phyloP scores from a whole-genome alignment of 1,140 invertebrate species.

The Euglossa dilemma region DNA sequence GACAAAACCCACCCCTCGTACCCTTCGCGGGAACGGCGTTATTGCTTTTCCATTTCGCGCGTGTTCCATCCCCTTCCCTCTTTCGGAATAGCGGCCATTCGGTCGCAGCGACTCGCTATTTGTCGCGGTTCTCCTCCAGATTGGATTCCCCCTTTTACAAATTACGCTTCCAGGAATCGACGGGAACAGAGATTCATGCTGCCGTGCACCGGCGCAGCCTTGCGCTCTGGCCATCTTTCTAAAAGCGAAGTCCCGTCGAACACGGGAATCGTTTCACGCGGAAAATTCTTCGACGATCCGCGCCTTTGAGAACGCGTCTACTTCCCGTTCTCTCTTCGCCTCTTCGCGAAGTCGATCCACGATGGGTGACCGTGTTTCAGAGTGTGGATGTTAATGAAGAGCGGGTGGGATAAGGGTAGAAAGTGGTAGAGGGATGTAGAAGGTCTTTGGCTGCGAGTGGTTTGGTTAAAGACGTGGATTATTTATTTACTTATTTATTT shows the following conservation, averaged over 20 bases:
- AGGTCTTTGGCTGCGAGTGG: no score
- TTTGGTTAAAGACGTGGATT: no score
- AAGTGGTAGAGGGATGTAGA: no score
- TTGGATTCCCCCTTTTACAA: conserved; percentile 41
- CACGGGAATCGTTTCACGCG: conserved; percentile 13
- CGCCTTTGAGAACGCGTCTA: neutral
- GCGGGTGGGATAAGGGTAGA: no score
- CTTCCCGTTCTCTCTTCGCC: no score
- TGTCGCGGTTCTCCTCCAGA: conserved; percentile 42
- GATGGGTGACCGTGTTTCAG: no score
- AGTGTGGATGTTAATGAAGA: no score
- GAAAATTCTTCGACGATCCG: neutral
- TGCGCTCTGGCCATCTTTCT: neutral
- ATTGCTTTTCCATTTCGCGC: conserved; percentile 33
- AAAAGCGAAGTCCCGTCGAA: neutral
- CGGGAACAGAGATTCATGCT: conserved; percentile 25
- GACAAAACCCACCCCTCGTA: neutral
- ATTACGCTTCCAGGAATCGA: conserved; percentile 27
- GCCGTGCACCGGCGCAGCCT: neutral
- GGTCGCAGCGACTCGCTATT: conserved; percentile 22
- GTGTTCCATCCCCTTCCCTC: neutral
- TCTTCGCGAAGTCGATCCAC: no score
- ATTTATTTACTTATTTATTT: no score
- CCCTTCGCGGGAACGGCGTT: neutral
- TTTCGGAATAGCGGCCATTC: conserved; percentile 32